phyloP scores from a whole-genome alignment of 2,797 vertebrate genomes.

The Danio jaintianensis region DNA sequence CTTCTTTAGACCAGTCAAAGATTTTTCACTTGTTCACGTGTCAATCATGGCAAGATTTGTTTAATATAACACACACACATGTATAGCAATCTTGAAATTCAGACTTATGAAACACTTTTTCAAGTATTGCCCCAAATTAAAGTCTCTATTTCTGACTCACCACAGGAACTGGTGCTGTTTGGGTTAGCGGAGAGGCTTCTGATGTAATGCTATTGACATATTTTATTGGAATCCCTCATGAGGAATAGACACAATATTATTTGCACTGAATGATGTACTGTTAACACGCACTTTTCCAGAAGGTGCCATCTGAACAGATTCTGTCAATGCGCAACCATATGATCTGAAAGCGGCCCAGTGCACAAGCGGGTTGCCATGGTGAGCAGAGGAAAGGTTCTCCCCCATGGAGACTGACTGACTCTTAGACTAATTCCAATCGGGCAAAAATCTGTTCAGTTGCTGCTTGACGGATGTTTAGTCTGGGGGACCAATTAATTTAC shows the following conservation, averaged over 20 bases:
- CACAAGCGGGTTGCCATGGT: slow-evolving; percentile 62
- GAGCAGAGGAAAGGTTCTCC: slow-evolving; percentile 55
- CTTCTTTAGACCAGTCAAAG: not conserved
- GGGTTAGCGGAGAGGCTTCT: not conserved
- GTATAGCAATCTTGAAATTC: not conserved
- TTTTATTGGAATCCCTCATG: not conserved
- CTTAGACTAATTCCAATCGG: slow-evolving; percentile 49
- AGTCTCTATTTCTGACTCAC: slow-evolving; percentile 2
- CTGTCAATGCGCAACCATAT: slow-evolving; percentile 52
- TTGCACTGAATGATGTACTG: slow-evolving; percentile 14
- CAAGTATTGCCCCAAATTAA: not conserved
- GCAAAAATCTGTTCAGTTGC: slow-evolving; percentile 36
- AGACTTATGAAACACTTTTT: not conserved
- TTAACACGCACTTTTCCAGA: slow-evolving; percentile 24
- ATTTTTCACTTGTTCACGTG: not conserved
- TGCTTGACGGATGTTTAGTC: slow-evolving; percentile 4
- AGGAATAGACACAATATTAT: not conserved
- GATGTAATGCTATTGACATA: not conserved
- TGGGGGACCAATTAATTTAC: not conserved
- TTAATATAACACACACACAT: not conserved
- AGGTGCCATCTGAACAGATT: slow-evolving; percentile 37
- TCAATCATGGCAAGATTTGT: not conserved
- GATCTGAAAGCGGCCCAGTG: slow-evolving; percentile 51
- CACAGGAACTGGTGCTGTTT: not conserved
- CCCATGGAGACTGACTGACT: slow-evolving; percentile 43